Percentiles rank a stretch among this genome's conserved stretches.
Evolutionary conservation across 2,797 vertebrate genomes (phyloP).

Genomic region (Darevskia nairensis): DNA sequence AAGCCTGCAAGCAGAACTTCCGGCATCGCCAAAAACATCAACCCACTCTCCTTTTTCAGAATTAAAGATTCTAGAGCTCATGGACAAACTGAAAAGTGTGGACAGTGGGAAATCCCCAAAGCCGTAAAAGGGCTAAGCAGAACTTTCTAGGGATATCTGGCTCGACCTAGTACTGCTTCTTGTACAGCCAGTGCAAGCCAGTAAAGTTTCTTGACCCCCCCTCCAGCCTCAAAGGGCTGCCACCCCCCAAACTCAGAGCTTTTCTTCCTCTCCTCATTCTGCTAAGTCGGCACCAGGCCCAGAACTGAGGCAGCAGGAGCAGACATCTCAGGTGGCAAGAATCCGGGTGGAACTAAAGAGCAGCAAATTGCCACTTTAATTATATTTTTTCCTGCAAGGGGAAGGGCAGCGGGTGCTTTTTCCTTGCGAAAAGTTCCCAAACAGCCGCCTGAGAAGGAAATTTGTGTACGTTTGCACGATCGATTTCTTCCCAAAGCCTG

Average conservation of each 20-base stretch:
- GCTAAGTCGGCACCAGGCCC: neutral
- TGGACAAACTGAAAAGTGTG: neutral
- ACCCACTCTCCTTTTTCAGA: neutral
- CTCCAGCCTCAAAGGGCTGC: neutral
- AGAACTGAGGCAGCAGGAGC: neutral
- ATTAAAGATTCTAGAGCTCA: neutral
- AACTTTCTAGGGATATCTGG: too few relatives aligned
- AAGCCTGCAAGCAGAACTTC: neutral
- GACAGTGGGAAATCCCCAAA: neutral
- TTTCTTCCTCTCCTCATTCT: neutral
- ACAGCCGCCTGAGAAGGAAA: neutral
- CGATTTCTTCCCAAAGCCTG: neutral
- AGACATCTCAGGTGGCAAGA: neutral
- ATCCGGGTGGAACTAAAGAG: neutral
- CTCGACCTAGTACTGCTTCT: neutral
- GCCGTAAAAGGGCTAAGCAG: neutral
- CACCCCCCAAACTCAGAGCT: neutral
- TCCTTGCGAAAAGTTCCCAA: neutral
- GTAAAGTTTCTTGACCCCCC: neutral
- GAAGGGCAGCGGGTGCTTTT: too few relatives aligned
- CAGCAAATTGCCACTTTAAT: neutral
- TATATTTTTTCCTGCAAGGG: neutral
- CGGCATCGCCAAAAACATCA: neutral
- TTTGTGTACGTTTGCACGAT: neutral
- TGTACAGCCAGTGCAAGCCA: neutral